These are phyloP conservation scores for Shinisaurus crocodilurus DNA, from an alignment of 2,113 vertebrate genomes.

Conservation along the genomic window DNA sequence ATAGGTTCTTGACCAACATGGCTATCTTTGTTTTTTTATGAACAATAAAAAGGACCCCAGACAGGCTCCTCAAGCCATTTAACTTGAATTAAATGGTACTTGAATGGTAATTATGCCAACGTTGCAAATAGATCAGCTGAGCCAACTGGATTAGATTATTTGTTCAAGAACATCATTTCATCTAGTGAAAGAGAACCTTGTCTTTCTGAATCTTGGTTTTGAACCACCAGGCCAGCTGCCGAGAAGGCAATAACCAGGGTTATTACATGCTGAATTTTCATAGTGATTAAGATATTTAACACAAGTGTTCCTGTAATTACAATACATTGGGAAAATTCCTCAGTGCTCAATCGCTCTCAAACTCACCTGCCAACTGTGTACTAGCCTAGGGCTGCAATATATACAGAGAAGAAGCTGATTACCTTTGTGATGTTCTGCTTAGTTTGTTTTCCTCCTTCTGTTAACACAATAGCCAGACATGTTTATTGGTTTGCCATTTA, in stretches of 20 bases:
- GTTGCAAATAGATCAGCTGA: background rate
- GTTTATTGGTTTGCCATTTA: background rate
- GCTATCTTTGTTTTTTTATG: too few species aligned
- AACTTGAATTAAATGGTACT: background rate
- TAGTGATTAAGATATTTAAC: conserved; percentile 30
- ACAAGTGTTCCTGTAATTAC: conserved; percentile 27
- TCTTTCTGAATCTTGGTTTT: background rate
- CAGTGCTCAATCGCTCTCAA: background rate
- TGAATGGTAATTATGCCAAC: background rate
- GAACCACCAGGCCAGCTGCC: background rate
- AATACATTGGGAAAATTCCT: background rate
- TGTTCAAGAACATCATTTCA: background rate
- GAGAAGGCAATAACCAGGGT: background rate
- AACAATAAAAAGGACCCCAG: background rate
- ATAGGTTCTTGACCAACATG: too few species aligned
- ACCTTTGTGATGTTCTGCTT: conserved; percentile 13
- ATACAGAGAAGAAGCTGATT: background rate
- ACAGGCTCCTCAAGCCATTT: background rate
- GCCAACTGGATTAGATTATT: background rate
- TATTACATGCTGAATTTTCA: background rate
- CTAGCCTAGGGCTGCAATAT: background rate
- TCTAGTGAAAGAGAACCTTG: background rate
- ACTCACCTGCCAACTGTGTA: rapidly evolving
- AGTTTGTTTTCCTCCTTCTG: background rate
- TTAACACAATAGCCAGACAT: rapidly evolving